Evolutionary conservation across 2,113 vertebrate genomes (phyloP), one percentile per base, ranked within the genome.

Genomic region (Ophiodon elongatus): DNA sequence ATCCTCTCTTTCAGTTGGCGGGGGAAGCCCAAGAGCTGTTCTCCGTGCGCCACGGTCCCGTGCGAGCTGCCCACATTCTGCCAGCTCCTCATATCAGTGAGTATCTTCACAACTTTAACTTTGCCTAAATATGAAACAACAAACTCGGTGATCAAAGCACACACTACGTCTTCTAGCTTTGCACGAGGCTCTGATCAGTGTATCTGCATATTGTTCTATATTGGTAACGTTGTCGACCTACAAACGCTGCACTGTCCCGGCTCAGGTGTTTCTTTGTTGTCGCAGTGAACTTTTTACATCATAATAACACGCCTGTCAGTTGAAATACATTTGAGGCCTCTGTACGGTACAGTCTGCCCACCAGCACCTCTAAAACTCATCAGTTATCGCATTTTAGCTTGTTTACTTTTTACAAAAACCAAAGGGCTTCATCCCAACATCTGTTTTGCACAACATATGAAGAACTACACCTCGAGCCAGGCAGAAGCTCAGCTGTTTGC

Each of bases 21-120:
- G 98, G 98, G 0, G 98, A 99, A 88, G 98, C 98, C n/a, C 98
- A 99, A 81, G 98, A 99, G 47, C 96, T 99, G 73, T 99, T 98
- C 91, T 99, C 98, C 0, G 96, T 98, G 67, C 96, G 98, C 50
- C 96, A 98, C 0, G 98, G 98, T 47, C 98, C 98, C 0, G 96
- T 99, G 37, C 93, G 98, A 90, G 94, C 97, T 1, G 98, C 98
- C 9, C 96, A 95, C 56, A 96, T 99, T 87, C 95, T 99, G n/a
- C 98, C 98, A 8, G 96, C 96, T 2, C 98, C 98, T 27, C 96
- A 97, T 80, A 96, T 99, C 89, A 95, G 98, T 99, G 93, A 96
- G 95, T 95, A 85, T 71, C 54, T 19, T 67, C 31, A 43, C 9
- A 2, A 3, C 1, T 4, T 39, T 64, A 45, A 50, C 11, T 25